Conservation (phyloP, 2,888 invertebrate species). For the Crocallis elinguaria region DNA sequence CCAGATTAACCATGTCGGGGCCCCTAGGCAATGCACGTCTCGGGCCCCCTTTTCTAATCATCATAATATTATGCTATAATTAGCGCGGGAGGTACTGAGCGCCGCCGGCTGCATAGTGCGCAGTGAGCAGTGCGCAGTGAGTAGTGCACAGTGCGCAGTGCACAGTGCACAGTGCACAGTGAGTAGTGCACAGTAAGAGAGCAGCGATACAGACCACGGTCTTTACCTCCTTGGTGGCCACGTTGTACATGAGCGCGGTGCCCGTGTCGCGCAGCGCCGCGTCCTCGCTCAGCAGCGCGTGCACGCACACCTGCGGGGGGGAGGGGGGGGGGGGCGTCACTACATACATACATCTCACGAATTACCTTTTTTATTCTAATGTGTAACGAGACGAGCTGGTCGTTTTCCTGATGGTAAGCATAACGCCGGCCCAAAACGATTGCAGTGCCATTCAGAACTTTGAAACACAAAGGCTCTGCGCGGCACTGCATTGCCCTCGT, state of each 20-base stretch:
- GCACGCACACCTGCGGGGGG: slow-evolving; percentile 90
- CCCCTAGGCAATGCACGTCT: no score
- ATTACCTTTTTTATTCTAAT: neutral
- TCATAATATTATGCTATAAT: no score
- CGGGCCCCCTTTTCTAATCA: no score
- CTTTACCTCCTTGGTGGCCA: slow-evolving; percentile 98
- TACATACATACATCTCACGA: neutral
- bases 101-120: no score
- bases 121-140: neutral
- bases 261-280: slow-evolving; percentile 91
- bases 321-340: slow-evolving; percentile 79
- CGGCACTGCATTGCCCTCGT: no score
- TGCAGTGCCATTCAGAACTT: no score
- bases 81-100: no score
- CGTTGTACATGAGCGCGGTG: slow-evolving; percentile 94
- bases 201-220: slow-evolving; percentile 94
- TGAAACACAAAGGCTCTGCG: no score
- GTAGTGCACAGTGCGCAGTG: neutral
- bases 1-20: no score
- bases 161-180: neutral
- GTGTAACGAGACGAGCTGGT: no score
- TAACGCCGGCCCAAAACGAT: no score
- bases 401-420: no score
- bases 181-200: slow-evolving; percentile 35
- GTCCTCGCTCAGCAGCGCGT: slow-evolving; percentile 90